Base-by-base conservation (phyloP, 1,140 invertebrate species). In the Meloidogyne hapla region DNA sequence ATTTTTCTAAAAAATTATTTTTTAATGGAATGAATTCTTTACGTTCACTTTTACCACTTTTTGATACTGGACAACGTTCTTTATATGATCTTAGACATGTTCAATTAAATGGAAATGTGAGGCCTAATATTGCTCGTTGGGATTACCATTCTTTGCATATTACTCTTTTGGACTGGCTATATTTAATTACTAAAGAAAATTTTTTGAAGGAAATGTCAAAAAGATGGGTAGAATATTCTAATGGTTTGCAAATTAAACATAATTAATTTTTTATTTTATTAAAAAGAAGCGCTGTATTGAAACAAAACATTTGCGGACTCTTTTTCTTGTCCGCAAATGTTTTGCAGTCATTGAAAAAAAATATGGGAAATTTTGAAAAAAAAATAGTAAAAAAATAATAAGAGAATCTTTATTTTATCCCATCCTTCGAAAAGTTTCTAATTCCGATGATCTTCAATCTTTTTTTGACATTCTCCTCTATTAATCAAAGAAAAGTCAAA, bases 51-150 rank as follows among this genome's bases (percentile, higher is more conserved):
- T 63, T 64, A 9, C 71, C 42, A 12, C 71, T 65, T 25, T 73
- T 73, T 38, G 71, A 73, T 63, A 28, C 23, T 33, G 71, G 71
- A 28, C 56, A 63, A n/a, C 56, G 71, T 38, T 73, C 71, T 28
- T 6, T 73, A 21, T 73, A 73, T 64, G 71, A 73, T 21, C n/a
- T 73, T 8, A 61, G 71, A 23, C 71, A 73, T 61, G 23, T 73
- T 1, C 21, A 25, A 21, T n/a, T 62, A 64, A 56, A 56, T n/a
- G 38, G 23, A 33, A 72, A 23, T 56, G 1, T 38, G 4, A 56
- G 48, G 28, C 71, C 71, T n/a, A 73, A 73, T 25, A 28, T 64
- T 61, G 71, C 71, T 2, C 48, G 71, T 33, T 63, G 23, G 48
- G 71, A 73, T 21, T 73, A 73, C 33, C 71, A 73, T 33, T 56